Percentiles rank a stretch among this genome's conserved stretches.
Conservation (phyloP, 2,113 vertebrate genomes). For the Brachirus orientalis region DNA sequence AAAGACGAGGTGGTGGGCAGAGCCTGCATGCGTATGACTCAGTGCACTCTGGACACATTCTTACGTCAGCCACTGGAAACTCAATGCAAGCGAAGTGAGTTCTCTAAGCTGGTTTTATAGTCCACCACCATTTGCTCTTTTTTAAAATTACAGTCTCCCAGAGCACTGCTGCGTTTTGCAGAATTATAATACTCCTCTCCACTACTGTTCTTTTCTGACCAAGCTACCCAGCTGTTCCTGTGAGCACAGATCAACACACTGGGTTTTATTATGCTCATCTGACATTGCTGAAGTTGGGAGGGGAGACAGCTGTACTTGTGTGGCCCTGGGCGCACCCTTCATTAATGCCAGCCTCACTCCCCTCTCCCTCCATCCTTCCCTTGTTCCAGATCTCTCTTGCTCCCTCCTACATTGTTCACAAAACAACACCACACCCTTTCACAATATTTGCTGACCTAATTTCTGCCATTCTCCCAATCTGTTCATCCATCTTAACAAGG, state of each 20-base stretch:
- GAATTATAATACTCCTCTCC: neutral
- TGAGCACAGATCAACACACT: slow-evolving; percentile 55
- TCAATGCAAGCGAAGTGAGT: slow-evolving; percentile 56
- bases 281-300: slow-evolving; percentile 64
- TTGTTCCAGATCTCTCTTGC: slow-evolving; percentile 36
- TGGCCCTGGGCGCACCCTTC: slow-evolving; percentile 74
- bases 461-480: slow-evolving; percentile 57
- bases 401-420: slow-evolving; percentile 48
- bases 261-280: slow-evolving; percentile 65
- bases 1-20: slow-evolving; percentile 55
- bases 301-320: slow-evolving; percentile 72
- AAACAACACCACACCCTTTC: slow-evolving; percentile 59
- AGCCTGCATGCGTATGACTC: slow-evolving; percentile 58
- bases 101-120: slow-evolving; percentile 49
- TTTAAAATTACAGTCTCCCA: slow-evolving; percentile 11
- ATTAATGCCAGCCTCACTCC: slow-evolving; percentile 75
- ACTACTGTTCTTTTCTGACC: neutral
- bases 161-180: slow-evolving; percentile 24
- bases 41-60: slow-evolving; percentile 47
- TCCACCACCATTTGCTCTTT: slow-evolving; percentile 17
- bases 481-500: slow-evolving; percentile 42
- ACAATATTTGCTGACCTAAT: slow-evolving; percentile 44
- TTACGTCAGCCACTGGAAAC: slow-evolving; percentile 70
- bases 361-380: slow-evolving; percentile 52
- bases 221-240: slow-evolving; percentile 71